phyloP scores from a whole-genome alignment of 92 coral and sea anemone species.

The Palythoa grandis region DNA sequence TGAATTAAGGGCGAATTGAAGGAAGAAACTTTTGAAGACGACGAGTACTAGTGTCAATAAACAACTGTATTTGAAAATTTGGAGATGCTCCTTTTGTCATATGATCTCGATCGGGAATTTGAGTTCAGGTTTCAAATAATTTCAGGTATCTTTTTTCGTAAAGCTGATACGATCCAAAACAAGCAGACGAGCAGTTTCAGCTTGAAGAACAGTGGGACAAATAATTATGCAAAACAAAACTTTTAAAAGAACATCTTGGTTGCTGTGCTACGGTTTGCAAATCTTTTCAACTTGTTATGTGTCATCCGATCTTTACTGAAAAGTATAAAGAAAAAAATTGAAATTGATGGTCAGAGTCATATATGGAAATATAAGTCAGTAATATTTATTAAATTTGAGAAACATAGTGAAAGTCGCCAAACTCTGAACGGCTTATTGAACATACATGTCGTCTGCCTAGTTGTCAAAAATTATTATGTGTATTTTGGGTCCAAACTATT shows the following conservation, averaged over 20 bases:
- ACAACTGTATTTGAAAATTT: too few species aligned
- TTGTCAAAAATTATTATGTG: not conserved
- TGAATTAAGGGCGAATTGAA: too few species aligned
- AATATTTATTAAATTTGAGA: slow-evolving; percentile 1
- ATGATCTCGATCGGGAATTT: too few species aligned
- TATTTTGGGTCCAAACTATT: not conserved
- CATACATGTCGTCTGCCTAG: not conserved
- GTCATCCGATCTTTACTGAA: not conserved
- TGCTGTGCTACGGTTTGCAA: not conserved
- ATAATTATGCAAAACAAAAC: slow-evolving; percentile 4
- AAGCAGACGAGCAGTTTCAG: slow-evolving; percentile 4
- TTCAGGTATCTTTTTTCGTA: not conserved
- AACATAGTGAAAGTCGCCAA: not conserved
- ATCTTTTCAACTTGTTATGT: not conserved
- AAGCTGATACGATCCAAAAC: not conserved
- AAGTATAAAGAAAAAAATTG: not conserved
- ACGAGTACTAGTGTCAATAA: too few species aligned
- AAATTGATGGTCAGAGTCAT: not conserved
- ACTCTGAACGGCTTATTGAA: not conserved
- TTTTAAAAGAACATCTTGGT: slow-evolving; percentile 6
- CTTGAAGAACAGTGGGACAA: not conserved
- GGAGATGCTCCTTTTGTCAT: too few species aligned
- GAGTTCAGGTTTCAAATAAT: not conserved
- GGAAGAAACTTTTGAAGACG: too few species aligned
- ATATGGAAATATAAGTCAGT: not conserved